Percentiles rank a stretch among this genome's conserved stretches.
These are phyloP conservation scores for Helicolenus hilgendorfi DNA, from an alignment of 2,797 vertebrate genomes.

Conservation along the genomic window DNA sequence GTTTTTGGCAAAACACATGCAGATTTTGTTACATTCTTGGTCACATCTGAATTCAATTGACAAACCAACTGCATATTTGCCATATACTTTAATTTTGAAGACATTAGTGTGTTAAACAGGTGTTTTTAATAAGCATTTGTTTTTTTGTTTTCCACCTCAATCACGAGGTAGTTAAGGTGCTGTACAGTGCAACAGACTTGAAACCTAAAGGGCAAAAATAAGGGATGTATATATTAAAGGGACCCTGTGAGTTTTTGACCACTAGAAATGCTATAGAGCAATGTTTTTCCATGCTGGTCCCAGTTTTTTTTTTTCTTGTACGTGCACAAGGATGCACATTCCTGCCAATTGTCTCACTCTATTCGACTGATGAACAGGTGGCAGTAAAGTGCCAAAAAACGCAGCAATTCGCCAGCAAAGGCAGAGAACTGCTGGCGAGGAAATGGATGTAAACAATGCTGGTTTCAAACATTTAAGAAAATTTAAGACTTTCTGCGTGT, in stretches of 20 bases:
- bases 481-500: background rate
- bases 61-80: conserved; percentile 35
- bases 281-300: background rate
- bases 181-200: background rate
- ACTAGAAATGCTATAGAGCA: background rate
- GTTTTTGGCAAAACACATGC: conserved; percentile 19
- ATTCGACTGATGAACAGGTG: too few species aligned
- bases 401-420: background rate
- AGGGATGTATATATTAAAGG: background rate
- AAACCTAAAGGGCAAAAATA: background rate
- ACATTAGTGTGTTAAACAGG: background rate
- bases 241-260: background rate
- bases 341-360: background rate
- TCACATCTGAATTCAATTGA: conserved; percentile 29
- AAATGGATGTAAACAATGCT: background rate
- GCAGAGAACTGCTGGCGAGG: background rate
- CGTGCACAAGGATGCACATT: too few species aligned
- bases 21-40: conserved; percentile 10
- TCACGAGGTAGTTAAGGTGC: background rate
- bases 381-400: background rate
- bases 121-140: background rate
- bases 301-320: background rate
- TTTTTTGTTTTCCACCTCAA: too few species aligned
- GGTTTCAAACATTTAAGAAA: background rate
- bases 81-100: background rate